A percentile compares a stretch with the other conserved stretches of the same genome.
These are phyloP conservation scores for Paraplagusia blochii DNA, from an alignment of 2,113 vertebrate genomes.

Conservation along the genomic window DNA sequence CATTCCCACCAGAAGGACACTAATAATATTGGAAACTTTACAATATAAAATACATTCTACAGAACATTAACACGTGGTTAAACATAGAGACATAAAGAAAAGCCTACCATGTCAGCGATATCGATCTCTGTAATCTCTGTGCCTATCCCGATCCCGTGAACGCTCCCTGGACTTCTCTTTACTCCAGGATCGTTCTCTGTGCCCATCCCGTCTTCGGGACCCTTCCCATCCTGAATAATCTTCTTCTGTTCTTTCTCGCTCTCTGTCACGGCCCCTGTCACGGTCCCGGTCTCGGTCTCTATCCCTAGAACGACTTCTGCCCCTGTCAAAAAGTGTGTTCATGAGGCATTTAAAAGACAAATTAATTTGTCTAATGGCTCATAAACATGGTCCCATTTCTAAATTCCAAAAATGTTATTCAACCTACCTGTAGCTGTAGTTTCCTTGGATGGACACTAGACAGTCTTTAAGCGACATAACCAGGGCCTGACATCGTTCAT, in stretches of 20 bases:
- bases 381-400: background rate
- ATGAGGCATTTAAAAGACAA: background rate
- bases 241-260: constrained; percentile 52
- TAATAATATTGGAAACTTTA: too few relatives aligned
- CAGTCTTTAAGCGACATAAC: constrained; percentile 94
- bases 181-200: constrained; percentile 65
- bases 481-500: constrained; percentile 89
- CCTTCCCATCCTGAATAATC: constrained; percentile 51
- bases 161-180: constrained; percentile 56
- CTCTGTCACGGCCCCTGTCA: constrained; percentile 44
- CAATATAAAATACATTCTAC: too few relatives aligned
- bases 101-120: constrained; percentile 67
- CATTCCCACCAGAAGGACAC: too few relatives aligned
- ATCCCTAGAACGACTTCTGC: constrained; percentile 56
- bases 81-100: background rate
- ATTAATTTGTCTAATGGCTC: background rate
- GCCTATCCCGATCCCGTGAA: constrained; percentile 56
- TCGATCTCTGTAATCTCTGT: constrained; percentile 66
- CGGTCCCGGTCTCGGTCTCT: constrained; percentile 38
- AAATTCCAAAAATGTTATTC: background rate
- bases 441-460: constrained; percentile 91
- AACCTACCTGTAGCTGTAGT: constrained; percentile 76
- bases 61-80: too few relatives aligned
- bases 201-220: constrained; percentile 54
- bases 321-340: constrained; percentile 41